A percentile compares a stretch with the other conserved stretches of the same genome.
phyloP scores from a whole-genome alignment of 2,113 vertebrate species.

The Caracal caracal region DNA sequence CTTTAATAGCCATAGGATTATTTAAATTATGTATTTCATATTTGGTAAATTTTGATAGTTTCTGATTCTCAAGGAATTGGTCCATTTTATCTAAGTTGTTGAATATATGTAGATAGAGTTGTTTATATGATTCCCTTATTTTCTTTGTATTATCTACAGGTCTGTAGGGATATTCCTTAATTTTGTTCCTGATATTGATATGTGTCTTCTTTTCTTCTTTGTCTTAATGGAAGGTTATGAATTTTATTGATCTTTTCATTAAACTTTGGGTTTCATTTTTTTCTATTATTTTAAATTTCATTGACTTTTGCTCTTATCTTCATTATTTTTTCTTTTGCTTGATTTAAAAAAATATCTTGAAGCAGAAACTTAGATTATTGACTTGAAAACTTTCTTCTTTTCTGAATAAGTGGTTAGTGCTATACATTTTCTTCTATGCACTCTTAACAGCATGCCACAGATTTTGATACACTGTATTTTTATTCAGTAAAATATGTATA shows the following conservation, averaged over 20 bases:
- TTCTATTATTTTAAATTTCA: not conserved
- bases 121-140: not conserved
- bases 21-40: not conserved
- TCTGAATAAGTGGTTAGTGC: not conserved
- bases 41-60: conserved; percentile 12
- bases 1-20: not conserved
- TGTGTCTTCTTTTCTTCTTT: not conserved
- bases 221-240: not conserved
- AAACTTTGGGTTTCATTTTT: not conserved
- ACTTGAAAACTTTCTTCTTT: not conserved
- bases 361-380: not conserved
- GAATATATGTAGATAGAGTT: not conserved
- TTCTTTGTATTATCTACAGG: not conserved
- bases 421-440: not conserved
- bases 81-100: conserved; percentile 6
- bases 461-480: conserved; percentile 5
- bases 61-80: not conserved
- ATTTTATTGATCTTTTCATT: not conserved
- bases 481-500: not conserved
- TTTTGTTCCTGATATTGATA: not conserved
- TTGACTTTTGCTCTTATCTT: not conserved
- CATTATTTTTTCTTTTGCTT: not conserved
- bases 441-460: not conserved
- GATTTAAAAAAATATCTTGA: not conserved
- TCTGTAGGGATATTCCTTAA: not conserved